Evolutionary conservation across 1,140 invertebrate genomes (phyloP), one percentile per base, ranked within the genome.

Genomic region (Mactra quadrangularis): DNA sequence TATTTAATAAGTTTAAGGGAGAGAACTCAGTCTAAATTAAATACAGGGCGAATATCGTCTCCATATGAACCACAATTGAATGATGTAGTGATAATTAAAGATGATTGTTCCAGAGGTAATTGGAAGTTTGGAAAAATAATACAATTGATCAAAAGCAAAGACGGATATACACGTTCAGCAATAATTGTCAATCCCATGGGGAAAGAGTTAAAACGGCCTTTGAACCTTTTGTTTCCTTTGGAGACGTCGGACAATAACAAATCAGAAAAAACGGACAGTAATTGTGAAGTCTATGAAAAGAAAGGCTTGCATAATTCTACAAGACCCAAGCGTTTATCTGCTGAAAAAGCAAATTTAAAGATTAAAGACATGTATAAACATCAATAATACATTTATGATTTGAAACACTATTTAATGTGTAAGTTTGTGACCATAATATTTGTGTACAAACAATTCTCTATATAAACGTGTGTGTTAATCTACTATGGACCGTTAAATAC

Each of bases 71-170:
- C 64, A 47, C 17, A 52, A 47, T 11, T 60, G 25, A 29, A 27
- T 62, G 72, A 76, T 53, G 25, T 76, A 29, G 72, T 76, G 2
- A 22, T 76, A 38, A 47, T 76, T 9, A 72, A 72, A 33, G 70
- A 72, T n/a, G 13, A 19, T n/a, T 53, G 29, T 19, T 45, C 72
- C n/a, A 35, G 33, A 45, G 72, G 72, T 17, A 17, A 57, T 13
- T 74, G 71, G 71, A 76, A 76, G 41, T 60, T 59, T 27, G 53
- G 72, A 35, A 76, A 62, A 62, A 31, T 76, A 60, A 45, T n/a
- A 19, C 1, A 47, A 45, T 62, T 76, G 22, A 45, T 33, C 27
- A 60, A 19, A 19, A 76, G 72, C 35, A 15, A 25, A 60, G 72
- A 76, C 27, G 31, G 45, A 15, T 9, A 31, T 22, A 33, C 60